phyloP scores from a whole-genome alignment of 1,140 invertebrate genomes.

The Hetaerina americana region DNA sequence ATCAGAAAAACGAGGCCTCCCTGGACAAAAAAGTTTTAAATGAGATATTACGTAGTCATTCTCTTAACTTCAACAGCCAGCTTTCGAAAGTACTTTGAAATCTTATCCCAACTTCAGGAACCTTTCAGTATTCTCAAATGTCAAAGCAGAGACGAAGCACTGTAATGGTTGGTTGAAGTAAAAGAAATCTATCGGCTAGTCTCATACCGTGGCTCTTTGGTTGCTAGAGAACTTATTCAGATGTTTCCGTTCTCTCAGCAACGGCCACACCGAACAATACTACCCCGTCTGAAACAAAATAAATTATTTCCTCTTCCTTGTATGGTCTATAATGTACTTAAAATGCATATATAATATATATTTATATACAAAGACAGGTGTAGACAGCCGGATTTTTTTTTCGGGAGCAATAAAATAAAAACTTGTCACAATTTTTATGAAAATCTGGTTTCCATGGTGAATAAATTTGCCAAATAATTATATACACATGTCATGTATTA shows the following conservation, averaged over 20 bases:
- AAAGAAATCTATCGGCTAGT: no score
- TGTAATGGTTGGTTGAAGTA: no score
- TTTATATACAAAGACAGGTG: background rate
- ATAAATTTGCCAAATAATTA: background rate
- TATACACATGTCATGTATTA: background rate
- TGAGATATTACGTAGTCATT: background rate
- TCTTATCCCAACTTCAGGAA: no score
- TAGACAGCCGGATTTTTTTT: background rate
- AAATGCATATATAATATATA: background rate
- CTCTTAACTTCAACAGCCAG: background rate
- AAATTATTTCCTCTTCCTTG: background rate
- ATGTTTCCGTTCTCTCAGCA: no score
- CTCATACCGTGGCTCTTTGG: no score
- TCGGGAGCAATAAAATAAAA: background rate
- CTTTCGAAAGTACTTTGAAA: background rate
- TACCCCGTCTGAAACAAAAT: background rate
- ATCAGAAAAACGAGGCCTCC: no score
- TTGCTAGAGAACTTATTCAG: no score
- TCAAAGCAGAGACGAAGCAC: no score
- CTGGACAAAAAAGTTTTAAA: no score
- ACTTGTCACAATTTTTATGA: background rate
- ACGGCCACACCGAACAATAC: no score
- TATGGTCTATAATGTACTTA: background rate
- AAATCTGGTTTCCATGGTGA: background rate
- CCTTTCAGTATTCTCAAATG: no score